Percentiles rank a stretch among this genome's conserved stretches.
These are phyloP conservation scores for Tetranychus truncatus DNA, from an alignment of 2,888 invertebrate genomes.

Conservation along the genomic window DNA sequence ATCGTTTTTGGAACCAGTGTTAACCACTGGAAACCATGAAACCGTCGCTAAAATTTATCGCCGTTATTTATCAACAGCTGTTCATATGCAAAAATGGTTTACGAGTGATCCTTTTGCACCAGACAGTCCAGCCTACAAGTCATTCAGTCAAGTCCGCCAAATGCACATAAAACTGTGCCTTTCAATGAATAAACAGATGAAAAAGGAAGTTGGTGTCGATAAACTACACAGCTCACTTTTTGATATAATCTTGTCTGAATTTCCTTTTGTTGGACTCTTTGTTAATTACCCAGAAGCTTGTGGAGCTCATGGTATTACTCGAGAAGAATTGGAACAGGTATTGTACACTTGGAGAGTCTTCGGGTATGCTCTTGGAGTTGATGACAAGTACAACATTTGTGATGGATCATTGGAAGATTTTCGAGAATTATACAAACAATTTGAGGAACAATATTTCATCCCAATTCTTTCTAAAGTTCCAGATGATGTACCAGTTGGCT, in stretches of 20 bases:
- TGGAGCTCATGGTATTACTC: background rate
- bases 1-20: background rate
- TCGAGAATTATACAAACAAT: background rate
- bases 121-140: background rate
- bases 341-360: background rate
- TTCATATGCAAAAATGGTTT: background rate
- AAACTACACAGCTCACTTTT: background rate
- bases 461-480: background rate
- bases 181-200: background rate
- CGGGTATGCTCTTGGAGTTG: background rate
- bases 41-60: background rate
- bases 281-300: background rate
- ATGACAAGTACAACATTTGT: background rate
- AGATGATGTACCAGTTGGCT: background rate
- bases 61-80: background rate
- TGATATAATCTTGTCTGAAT: background rate
- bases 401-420: background rate
- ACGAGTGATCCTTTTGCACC: background rate
- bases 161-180: background rate
- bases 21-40: background rate
- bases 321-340: background rate
- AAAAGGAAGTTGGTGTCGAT: background rate
- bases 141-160: background rate
- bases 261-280: background rate
- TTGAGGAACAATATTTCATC: background rate